These are phyloP conservation scores for Calliscelio sp. DNA, from an alignment of 2,888 invertebrate species.

Conservation along the genomic window DNA sequence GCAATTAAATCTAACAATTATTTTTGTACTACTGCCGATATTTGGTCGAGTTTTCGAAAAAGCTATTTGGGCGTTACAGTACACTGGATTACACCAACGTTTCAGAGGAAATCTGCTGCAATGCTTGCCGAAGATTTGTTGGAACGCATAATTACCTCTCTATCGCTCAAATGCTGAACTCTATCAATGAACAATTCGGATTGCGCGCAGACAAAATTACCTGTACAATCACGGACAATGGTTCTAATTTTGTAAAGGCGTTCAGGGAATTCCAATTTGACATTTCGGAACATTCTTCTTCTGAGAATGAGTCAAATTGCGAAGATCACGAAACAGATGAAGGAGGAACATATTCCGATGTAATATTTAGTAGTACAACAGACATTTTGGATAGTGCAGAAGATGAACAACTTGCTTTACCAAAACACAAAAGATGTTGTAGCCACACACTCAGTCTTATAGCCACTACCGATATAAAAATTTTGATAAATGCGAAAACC, in stretches of 20 bases:
- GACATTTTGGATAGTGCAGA: conserved; percentile 52
- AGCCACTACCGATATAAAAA: conserved; percentile 6
- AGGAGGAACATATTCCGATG: background rate
- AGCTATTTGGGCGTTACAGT: conserved; percentile 48
- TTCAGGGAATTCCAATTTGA: conserved; percentile 3
- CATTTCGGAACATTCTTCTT: background rate
- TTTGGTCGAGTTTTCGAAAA: conserved; percentile 21
- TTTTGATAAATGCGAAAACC: background rate
- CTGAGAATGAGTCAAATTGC: background rate
- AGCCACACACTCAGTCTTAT: conserved; percentile 28
- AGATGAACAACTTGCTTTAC: conserved; percentile 20
- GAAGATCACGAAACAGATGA: background rate
- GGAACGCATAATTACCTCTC: conserved; percentile 63
- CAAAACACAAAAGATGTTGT: conserved; percentile 19
- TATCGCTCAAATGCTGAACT: conserved; percentile 49
- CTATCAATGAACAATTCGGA: conserved; percentile 59
- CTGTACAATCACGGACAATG: conserved; percentile 70
- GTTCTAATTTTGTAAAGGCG: conserved; percentile 19
- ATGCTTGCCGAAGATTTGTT: conserved; percentile 69
- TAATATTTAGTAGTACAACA: background rate
- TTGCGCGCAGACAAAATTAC: conserved; percentile 45
- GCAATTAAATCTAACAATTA: background rate
- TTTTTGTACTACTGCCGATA: conserved; percentile 41
- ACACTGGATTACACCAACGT: conserved; percentile 19
- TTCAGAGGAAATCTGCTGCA: conserved; percentile 35